These are phyloP conservation scores for Callaeas wilsoni DNA, from an alignment of 2,113 vertebrate species.

Conservation along the genomic window DNA sequence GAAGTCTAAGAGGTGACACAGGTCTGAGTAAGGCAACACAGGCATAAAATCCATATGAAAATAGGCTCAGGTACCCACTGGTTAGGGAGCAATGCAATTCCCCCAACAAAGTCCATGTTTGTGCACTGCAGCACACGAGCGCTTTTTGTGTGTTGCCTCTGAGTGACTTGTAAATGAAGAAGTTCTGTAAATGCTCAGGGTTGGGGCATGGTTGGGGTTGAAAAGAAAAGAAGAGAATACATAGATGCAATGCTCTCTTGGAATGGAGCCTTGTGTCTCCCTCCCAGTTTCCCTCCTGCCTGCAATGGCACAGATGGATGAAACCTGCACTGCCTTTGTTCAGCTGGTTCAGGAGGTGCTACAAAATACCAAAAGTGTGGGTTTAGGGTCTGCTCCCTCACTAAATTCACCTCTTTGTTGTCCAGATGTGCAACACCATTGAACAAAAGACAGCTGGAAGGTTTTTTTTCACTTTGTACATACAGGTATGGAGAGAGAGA, in stretches of 20 bases:
- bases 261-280: neutral
- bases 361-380: neutral
- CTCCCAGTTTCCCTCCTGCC: neutral
- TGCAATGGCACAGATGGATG: neutral
- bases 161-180: neutral
- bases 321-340: neutral
- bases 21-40: accelerated
- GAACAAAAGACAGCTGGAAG: neutral
- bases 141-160: neutral
- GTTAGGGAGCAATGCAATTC: accelerated
- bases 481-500: neutral
- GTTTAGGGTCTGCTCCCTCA: neutral
- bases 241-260: accelerated
- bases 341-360: neutral
- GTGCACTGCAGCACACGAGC: neutral
- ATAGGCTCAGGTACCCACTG: too few species aligned
- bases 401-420: neutral
- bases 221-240: too few species aligned
- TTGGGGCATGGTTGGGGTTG: too few species aligned
- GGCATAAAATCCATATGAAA: neutral
- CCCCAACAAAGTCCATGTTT: accelerated
- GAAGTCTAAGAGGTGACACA: neutral
- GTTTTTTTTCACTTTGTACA: neutral
- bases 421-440: accelerated
- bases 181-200: neutral